These are phyloP conservation scores for Melinopterus prodromus DNA, from an alignment of 2,888 invertebrate genomes.

Conservation along the genomic window DNA sequence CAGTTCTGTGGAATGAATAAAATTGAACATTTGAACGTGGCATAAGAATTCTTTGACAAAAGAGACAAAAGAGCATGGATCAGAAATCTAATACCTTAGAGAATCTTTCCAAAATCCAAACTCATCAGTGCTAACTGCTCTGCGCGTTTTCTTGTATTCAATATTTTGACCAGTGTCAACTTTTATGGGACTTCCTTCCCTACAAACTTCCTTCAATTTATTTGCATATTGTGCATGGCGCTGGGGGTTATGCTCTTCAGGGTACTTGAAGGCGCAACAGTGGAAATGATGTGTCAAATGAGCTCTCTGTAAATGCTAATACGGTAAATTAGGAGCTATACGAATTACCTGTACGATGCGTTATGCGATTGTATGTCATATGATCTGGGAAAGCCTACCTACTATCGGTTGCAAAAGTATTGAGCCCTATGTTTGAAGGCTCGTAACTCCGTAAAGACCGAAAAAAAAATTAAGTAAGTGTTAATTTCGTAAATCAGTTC, in stretches of 20 bases:
- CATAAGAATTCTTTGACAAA: too few species aligned
- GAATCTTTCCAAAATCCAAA: constrained; percentile 23
- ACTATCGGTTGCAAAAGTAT: not conserved
- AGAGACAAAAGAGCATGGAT: too few species aligned
- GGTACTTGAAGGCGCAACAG: constrained; percentile 89
- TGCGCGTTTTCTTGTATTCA: not conserved
- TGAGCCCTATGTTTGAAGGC: too few species aligned
- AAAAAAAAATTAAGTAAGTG: too few species aligned
- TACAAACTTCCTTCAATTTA: constrained; percentile 28
- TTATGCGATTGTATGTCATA: constrained; percentile 6
- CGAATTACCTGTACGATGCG: not conserved
- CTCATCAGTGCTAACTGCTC: not conserved
- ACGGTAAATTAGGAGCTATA: constrained; percentile 35
- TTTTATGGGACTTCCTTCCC: constrained; percentile 20
- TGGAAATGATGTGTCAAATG: constrained; percentile 87
- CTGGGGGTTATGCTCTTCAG: constrained; percentile 79
- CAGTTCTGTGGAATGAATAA: too few species aligned
- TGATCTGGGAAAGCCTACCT: not conserved
- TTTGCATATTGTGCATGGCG: constrained; percentile 69
- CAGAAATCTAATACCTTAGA: not conserved
- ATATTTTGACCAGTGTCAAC: constrained; percentile 31
- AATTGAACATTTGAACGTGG: too few species aligned
- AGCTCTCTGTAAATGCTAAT: constrained; percentile 73
- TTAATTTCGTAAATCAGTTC: too few species aligned
- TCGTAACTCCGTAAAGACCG: too few species aligned